Base-by-base conservation (phyloP, 2,797 vertebrate species). In the Catharus ustulatus region DNA sequence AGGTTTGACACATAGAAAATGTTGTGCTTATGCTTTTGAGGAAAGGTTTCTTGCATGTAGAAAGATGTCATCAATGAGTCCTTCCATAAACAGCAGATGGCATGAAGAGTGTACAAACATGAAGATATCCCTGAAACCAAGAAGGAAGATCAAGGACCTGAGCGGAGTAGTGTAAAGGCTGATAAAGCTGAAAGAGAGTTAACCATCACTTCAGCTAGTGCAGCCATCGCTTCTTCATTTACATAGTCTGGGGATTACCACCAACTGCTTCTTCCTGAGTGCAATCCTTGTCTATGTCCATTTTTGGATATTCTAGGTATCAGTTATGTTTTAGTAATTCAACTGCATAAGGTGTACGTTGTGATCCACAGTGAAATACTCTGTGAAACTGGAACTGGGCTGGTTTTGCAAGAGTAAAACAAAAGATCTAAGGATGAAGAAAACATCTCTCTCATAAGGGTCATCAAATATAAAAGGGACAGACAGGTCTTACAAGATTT, bases 1-100 rank as follows among this genome's bases (percentile, higher is more conserved):
- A 20, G 34, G 26, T 49, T 52, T 83, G 49, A 61, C 42, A 54
- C 8, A 43, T 29, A 13, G 40, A 84, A 87, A 72, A 74, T 26
- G 26, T 2, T 19, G 18, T 23, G n/a, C 5, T 64, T 79, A 21
- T 90, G 29, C 19, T 82, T 57, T 68, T 72, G 61, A 63, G 57
- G 38, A 95, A 64, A 86, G n/a, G n/a, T 22, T 73, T 61, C 29
- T 78, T 46, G 20, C 24, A 12, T 29, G 30, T 57, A 57, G n/a
- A 43, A 67, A 48, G 32, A 92, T 81, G 89, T 76, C 46, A 43
- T 76, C 93, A 90, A 75, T 83, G 85, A 96, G 46, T 88, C 64
- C 91, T 73, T 69, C 59, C 61, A 74, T 52, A 94, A 95, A 74
- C 43, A 96, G 57, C 94, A 97, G 89, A 96, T 81, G 72, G 62